Evolutionary conservation across 2,888 invertebrate genomes (phyloP).

Genomic region (Sthenelais limicola): DNA sequence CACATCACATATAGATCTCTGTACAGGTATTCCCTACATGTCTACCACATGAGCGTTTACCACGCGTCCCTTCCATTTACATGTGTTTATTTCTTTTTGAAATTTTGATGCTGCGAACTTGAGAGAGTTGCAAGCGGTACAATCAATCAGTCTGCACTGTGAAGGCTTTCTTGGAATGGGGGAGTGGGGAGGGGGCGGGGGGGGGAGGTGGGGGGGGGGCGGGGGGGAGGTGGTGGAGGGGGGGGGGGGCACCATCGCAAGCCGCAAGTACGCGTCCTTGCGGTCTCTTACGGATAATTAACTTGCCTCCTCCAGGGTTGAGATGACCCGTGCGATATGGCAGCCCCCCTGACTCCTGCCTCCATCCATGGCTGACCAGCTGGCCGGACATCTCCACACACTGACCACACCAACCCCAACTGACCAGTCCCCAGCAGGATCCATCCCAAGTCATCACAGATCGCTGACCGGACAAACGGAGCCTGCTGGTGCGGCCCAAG

Average conservation of each 20-base stretch:
- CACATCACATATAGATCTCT: too few relatives aligned
- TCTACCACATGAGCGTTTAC: slow-evolving; percentile 20
- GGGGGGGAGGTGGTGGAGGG: neutral
- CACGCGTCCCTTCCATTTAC: too few relatives aligned
- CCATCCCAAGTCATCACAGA: too few relatives aligned
- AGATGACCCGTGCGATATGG: neutral
- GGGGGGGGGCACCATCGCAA: neutral
- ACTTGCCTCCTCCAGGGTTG: neutral
- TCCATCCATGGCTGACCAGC: neutral
- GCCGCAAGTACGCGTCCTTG: neutral
- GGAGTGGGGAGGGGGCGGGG: neutral
- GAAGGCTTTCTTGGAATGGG: neutral
- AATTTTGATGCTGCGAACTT: too few relatives aligned
- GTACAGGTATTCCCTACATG: too few relatives aligned
- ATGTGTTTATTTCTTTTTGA: too few relatives aligned
- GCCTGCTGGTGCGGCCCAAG: too few relatives aligned
- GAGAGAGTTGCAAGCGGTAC: too few relatives aligned
- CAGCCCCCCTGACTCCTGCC: neutral
- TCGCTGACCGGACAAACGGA: too few relatives aligned
- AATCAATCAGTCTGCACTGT: too few relatives aligned
- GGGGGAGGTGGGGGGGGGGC: neutral
- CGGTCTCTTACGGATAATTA: too few relatives aligned
- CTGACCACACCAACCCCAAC: neutral
- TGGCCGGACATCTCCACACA: neutral
- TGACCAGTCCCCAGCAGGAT: too few relatives aligned